These are phyloP conservation scores for Pipistrellus pygmaeus DNA, from an alignment of 2,797 vertebrate genomes.

Conservation along the genomic window DNA sequence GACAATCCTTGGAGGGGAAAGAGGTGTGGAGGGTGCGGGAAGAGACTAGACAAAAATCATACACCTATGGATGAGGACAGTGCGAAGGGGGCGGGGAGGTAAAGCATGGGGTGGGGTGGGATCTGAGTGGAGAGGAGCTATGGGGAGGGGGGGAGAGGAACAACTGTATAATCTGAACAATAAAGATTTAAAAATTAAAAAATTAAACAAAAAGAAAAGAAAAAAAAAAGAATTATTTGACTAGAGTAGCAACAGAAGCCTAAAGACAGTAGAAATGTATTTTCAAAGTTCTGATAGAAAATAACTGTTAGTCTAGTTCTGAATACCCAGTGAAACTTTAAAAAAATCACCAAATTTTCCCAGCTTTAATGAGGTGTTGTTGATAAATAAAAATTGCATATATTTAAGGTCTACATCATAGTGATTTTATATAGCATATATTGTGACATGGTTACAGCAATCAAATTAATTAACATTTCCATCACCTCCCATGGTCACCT, in stretches of 20 bases:
- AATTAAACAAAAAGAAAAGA: background rate
- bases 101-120: too few species aligned
- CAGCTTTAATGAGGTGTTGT: background rate
- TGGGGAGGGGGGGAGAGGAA: too few species aligned
- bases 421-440: background rate
- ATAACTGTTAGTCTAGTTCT: background rate
- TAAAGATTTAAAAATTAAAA: background rate
- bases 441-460: background rate
- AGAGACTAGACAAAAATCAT: too few species aligned
- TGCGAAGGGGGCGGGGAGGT: too few species aligned
- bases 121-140: too few species aligned
- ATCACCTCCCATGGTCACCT: background rate
- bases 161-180: too few species aligned
- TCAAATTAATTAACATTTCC: background rate
- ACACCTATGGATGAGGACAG: too few species aligned
- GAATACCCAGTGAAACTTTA: background rate
- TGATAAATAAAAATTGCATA: background rate
- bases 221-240: background rate
- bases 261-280: background rate
- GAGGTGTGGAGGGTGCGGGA: too few species aligned
- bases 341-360: background rate
- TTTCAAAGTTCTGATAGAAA: background rate
- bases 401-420: background rate
- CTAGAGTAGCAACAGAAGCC: background rate
- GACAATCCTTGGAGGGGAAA: too few species aligned